Conservation (phyloP, 1,140 invertebrate species). For the Choristoneura fumiferana region DNA sequence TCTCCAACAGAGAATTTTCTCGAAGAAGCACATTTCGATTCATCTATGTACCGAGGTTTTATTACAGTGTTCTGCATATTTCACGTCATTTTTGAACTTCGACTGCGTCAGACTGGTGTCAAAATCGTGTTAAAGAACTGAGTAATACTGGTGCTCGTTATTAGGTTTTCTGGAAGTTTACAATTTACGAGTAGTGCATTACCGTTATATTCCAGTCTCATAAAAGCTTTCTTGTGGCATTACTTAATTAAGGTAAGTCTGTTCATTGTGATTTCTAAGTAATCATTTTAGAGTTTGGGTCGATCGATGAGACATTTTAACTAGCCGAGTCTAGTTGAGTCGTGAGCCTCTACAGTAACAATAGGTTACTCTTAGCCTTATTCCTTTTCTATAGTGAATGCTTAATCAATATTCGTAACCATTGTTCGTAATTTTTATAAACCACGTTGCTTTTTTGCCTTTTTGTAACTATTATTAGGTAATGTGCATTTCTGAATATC, state of each 20-base stretch:
- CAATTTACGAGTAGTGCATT: conserved; percentile 2
- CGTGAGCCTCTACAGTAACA: no score
- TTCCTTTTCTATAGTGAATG: background rate
- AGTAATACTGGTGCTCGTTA: conserved; percentile 3
- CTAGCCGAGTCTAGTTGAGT: no score
- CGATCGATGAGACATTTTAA: background rate
- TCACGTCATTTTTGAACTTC: conserved; percentile 18
- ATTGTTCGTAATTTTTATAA: background rate
- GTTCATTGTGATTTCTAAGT: background rate
- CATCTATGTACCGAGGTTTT: conserved; percentile 17
- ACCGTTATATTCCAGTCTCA: background rate
- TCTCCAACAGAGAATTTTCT: conserved; percentile 46
- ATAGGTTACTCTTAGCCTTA: no score
- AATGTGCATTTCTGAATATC: no score
- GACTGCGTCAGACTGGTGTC: conserved; percentile 17
- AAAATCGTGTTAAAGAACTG: background rate
- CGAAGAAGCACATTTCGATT: conserved; percentile 46
- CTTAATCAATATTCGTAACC: conserved; percentile 14
- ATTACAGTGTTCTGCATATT: conserved; percentile 11
- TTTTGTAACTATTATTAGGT: background rate
- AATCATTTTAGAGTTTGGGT: background rate
- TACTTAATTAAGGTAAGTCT: conserved; percentile 10
- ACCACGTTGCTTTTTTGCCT: background rate
- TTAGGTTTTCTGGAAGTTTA: conserved; percentile 15
- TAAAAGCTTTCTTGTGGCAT: background rate